These are phyloP conservation scores for Gephyroberyx darwinii DNA, from an alignment of 2,797 vertebrate species.

Conservation along the genomic window DNA sequence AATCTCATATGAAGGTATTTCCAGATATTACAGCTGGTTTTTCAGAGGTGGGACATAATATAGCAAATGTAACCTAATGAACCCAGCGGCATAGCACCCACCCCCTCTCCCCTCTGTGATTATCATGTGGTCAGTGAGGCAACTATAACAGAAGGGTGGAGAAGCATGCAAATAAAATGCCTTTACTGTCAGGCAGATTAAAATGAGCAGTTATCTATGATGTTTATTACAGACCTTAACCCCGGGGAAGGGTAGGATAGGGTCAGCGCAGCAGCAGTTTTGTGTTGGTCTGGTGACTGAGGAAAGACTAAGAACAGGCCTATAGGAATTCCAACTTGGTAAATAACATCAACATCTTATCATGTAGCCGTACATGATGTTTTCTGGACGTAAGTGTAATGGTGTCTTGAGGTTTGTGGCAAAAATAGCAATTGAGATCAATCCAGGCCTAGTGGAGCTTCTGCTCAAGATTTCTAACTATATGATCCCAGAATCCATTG, in stretches of 20 bases:
- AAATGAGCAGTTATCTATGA: slow-evolving; percentile 57
- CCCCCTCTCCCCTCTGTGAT: slow-evolving; percentile 17
- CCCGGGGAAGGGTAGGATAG: slow-evolving; percentile 12
- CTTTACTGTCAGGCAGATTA: slow-evolving; percentile 35
- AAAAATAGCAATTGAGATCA: too few relatives aligned
- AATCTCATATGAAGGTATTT: too few relatives aligned
- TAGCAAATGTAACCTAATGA: slow-evolving; percentile 6
- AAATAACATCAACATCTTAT: too few relatives aligned
- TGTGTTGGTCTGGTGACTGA: too few relatives aligned
- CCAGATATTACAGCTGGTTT: slow-evolving; percentile 1
- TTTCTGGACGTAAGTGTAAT: too few relatives aligned
- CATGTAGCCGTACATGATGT: too few relatives aligned
- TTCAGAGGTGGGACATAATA: slow-evolving; percentile 7
- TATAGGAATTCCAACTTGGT: too few relatives aligned
- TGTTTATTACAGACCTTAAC: slow-evolving; percentile 38
- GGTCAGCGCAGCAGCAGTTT: slow-evolving; percentile 18
- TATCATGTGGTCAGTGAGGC: slow-evolving; percentile 44
- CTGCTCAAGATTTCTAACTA: too few relatives aligned
- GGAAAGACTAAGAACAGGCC: too few relatives aligned
- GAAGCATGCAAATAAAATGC: slow-evolving; percentile 12
- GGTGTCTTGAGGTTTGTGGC: too few relatives aligned
- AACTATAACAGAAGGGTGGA: background rate
- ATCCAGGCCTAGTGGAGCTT: too few relatives aligned
- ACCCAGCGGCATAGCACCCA: slow-evolving; percentile 16
- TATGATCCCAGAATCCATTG: too few relatives aligned